phyloP scores from a whole-genome alignment of 2,113 vertebrate genomes.

The Galbula dea region DNA sequence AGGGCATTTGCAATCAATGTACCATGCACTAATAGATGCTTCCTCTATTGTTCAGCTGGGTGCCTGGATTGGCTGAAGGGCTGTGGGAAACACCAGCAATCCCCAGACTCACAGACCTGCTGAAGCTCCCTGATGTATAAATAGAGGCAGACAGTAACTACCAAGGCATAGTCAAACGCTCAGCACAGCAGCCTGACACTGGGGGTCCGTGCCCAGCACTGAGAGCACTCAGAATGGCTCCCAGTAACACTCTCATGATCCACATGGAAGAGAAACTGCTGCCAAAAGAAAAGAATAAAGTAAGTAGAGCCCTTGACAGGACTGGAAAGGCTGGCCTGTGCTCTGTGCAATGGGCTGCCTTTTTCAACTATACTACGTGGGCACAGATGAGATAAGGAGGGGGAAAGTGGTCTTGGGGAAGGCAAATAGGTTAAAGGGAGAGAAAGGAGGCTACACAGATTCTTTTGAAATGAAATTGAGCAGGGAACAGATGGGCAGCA shows the following conservation, averaged over 20 bases:
- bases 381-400: background rate
- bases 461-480: background rate
- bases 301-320: background rate
- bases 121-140: slow-evolving; percentile 21
- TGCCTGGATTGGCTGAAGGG: slow-evolving; percentile 56
- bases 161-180: background rate
- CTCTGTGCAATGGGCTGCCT: background rate
- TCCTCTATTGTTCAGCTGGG: slow-evolving; percentile 25
- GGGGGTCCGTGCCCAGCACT: background rate
- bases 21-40: slow-evolving; percentile 49
- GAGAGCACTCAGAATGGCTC: slow-evolving; percentile 23
- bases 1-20: slow-evolving; percentile 48
- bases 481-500: background rate
- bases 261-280: slow-evolving; percentile 48
- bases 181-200: background rate
- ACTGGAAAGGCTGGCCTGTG: background rate
- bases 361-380: background rate
- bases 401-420: background rate
- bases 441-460: background rate
- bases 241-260: slow-evolving; percentile 2
- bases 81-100: slow-evolving; percentile 67
- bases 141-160: background rate
- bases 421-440: background rate
- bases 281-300: slow-evolving; percentile 67
- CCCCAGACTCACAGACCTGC: slow-evolving; percentile 35